Evolutionary conservation across 2,113 vertebrate genomes (phyloP).

Genomic region (Zonotrichia leucophrys): DNA sequence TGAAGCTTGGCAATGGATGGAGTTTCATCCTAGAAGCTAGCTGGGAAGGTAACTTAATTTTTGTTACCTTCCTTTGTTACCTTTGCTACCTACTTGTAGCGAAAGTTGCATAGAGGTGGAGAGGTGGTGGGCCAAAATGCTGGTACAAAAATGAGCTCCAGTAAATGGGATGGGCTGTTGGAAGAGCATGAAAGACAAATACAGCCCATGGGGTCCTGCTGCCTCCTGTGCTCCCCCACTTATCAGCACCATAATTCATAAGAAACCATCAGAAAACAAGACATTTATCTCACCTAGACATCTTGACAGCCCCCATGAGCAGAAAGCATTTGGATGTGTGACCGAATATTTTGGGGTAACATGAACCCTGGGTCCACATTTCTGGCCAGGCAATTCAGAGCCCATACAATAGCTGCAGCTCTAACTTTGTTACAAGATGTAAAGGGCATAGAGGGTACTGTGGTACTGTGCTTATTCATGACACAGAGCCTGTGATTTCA

Average conservation of each 20-base stretch:
- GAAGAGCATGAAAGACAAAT: neutral
- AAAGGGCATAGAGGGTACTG: constrained; percentile 32
- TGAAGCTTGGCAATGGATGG: neutral
- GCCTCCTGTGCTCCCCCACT: fast-evolving
- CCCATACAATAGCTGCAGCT: neutral
- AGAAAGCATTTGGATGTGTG: neutral
- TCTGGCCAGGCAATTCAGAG: neutral
- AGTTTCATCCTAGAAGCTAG: neutral
- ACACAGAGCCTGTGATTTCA: constrained; percentile 40
- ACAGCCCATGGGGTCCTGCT: fast-evolving
- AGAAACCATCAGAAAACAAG: neutral
- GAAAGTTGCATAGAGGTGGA: neutral
- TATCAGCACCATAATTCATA: neutral
- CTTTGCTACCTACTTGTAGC: neutral
- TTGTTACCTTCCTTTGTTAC: too few species aligned
- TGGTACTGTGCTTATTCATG: constrained; percentile 16
- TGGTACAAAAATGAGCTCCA: neutral
- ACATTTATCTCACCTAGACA: neutral
- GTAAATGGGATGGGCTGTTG: neutral
- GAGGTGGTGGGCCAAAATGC: neutral
- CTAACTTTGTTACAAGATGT: constrained; percentile 19
- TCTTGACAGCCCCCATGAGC: neutral
- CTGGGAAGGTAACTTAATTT: neutral
- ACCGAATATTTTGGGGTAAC: constrained; percentile 35
- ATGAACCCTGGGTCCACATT: neutral